Conservation (phyloP, 2,888 invertebrate genomes). For the Creontiades dilutus region DNA sequence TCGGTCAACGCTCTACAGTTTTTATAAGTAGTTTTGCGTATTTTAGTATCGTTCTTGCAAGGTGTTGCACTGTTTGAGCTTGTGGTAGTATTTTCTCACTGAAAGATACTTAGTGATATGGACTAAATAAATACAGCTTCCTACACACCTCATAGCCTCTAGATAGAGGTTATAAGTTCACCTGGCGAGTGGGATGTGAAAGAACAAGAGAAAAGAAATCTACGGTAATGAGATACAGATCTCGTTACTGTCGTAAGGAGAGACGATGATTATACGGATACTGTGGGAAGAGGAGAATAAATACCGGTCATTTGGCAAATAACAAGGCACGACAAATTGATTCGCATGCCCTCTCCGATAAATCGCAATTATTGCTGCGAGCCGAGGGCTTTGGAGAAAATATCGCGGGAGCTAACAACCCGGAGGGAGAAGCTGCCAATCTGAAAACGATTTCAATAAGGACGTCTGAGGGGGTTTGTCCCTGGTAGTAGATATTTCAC, state of each 20-base stretch:
- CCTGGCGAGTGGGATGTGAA: neutral
- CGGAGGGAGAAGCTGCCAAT: conserved; percentile 33
- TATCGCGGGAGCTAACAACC: conserved; percentile 57
- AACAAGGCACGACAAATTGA: conserved; percentile 46
- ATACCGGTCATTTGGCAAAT: conserved; percentile 8
- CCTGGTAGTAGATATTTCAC: conserved; percentile 59
- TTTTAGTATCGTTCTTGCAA: too few relatives aligned
- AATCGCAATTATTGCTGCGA: conserved; percentile 43
- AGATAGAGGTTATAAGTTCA: neutral
- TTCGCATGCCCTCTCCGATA: conserved; percentile 44
- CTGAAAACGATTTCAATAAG: conserved; percentile 64
- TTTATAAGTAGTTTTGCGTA: too few relatives aligned
- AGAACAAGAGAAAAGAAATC: neutral
- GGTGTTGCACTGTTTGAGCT: too few relatives aligned
- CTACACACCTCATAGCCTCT: neutral
- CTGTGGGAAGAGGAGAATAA: conserved; percentile 38
- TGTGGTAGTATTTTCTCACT: too few relatives aligned
- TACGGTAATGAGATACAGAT: neutral
- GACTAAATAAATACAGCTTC: too few relatives aligned
- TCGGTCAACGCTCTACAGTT: too few relatives aligned
- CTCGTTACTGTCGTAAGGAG: neutral
- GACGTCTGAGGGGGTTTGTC: neutral
- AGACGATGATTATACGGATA: neutral
- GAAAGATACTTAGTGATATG: too few relatives aligned
- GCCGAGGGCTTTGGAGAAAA: neutral